Percentiles rank a stretch among this genome's conserved stretches.
phyloP scores from a whole-genome alignment of 2,113 vertebrate genomes.

The Poeciliopsis prolifica region DNA sequence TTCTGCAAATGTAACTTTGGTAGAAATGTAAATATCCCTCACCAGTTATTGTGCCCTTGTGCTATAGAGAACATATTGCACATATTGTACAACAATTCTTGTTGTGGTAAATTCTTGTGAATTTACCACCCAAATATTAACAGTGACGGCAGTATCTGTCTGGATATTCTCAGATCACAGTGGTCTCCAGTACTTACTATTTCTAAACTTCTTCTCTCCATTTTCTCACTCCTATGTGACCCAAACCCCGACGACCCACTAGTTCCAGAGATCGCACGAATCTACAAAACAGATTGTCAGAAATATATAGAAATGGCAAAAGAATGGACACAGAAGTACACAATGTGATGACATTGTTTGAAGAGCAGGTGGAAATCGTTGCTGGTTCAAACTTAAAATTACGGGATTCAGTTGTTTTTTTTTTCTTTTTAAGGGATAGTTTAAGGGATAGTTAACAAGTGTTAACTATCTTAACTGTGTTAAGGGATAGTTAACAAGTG shows the following conservation, averaged over 20 bases:
- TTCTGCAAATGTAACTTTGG: no score
- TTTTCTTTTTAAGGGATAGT: background rate
- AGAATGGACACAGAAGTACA: slow-evolving; percentile 99
- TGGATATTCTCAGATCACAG: slow-evolving; percentile 85
- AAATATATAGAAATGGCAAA: slow-evolving; percentile 97
- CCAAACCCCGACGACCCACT: slow-evolving; percentile 84
- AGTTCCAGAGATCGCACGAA: slow-evolving; percentile 84
- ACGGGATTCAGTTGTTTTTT: slow-evolving; percentile 79
- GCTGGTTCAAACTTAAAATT: slow-evolving; percentile 97
- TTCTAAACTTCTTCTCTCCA: slow-evolving; percentile 86
- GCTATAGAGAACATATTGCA: slow-evolving; percentile 46
- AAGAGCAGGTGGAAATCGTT: slow-evolving; percentile 89
- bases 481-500: no score
- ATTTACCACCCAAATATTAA: slow-evolving; percentile 87
- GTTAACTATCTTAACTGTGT: no score
- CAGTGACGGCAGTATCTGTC: slow-evolving; percentile 87
- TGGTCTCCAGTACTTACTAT: slow-evolving; percentile 85
- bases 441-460: no score
- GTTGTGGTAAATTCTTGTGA: slow-evolving; percentile 44
- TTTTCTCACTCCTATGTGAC: slow-evolving; percentile 85
- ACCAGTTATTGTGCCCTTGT: slow-evolving; percentile 78
- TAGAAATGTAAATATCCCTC: slow-evolving; percentile 65
- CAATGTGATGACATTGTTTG: slow-evolving; percentile 92
- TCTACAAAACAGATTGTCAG: slow-evolving; percentile 82
- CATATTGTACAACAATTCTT: no score